Evolutionary conservation across 2,113 vertebrate genomes (phyloP), one percentile per base, ranked within the genome.

Genomic region (Pseudopipra pipra): DNA sequence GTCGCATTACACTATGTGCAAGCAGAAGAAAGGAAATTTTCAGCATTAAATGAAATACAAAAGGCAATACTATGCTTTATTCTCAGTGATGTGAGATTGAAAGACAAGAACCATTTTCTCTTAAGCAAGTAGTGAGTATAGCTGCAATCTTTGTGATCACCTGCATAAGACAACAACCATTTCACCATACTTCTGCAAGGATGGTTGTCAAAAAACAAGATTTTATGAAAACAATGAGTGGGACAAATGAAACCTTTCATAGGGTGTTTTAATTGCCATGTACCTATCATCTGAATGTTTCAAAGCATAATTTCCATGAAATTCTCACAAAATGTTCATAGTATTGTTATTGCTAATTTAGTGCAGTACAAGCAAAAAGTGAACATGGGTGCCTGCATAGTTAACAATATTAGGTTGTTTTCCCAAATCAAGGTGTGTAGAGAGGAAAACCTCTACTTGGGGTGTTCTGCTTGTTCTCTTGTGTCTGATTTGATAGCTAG

Each of bases 21-120:
- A 89, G 83, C 37, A 93, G 52, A 94, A 89, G 27, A 54, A 95
- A 80, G 51, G 43, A 71, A 86, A 83, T 70, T 96, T 91, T 80
- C 35, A 88, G 44, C 31, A 62, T 55, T 62, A 93, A 85, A 68
- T 33, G 20, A 75, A 85, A 83, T 25, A 85, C 37, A 82, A 71
- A 83, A 43, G 28, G 13, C 35, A 88, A 41, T 61, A 54, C 16
- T 37, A 16, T 74, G 51, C 8, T 91, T 85, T 77, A 16, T 12
- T 79, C 2, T 85, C 35, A 54, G 39, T 58, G 14, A 37, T 47
- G 6, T 33, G 21, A 2, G 27, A 1, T 12, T 9, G 33, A 46
- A 74, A 85, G 31, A 72, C 39, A 89, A 65, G 49, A 65, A 75
- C 2, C 14, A 1, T 78, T 82, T 91, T 73, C 43, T 71, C 30